A percentile compares a stretch with the other conserved stretches of the same genome.
phyloP scores from a whole-genome alignment of 2,888 invertebrate species.

The Scaptomyza parva region DNA sequence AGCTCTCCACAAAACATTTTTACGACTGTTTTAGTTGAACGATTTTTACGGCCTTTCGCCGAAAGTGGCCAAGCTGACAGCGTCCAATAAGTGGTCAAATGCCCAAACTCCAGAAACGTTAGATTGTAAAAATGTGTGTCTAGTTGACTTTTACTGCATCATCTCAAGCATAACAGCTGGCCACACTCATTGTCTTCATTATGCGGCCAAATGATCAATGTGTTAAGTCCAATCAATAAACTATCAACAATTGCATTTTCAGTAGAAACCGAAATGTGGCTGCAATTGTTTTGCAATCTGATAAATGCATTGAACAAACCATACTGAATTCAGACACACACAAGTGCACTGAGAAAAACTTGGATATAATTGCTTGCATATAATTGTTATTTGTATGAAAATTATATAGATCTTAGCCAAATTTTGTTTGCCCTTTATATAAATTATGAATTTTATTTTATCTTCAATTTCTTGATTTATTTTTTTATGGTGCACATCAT shows the following conservation, averaged over 20 bases:
- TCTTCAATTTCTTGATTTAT: background rate
- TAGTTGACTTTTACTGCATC: constrained; percentile 55
- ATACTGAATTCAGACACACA: background rate
- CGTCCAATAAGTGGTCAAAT: constrained; percentile 28
- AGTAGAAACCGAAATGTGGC: constrained; percentile 6
- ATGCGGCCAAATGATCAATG: constrained; percentile 25
- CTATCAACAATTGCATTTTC: constrained; percentile 18
- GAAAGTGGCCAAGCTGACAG: constrained; percentile 53
- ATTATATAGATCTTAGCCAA: background rate
- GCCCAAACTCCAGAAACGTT: constrained; percentile 20
- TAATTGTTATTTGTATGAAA: background rate
- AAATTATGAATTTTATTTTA: background rate
- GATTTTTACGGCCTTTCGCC: constrained; percentile 74
- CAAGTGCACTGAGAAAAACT: background rate
- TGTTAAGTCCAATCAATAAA: constrained; percentile 1
- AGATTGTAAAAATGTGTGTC: constrained; percentile 40
- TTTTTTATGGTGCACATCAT: background rate
- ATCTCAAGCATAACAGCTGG: constrained; percentile 51
- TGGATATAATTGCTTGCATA: background rate
- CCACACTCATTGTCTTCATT: constrained; percentile 28
- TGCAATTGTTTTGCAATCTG: constrained; percentile 3
- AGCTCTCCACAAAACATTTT: constrained; percentile 55
- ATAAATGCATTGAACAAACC: background rate
- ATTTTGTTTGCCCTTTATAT: background rate
- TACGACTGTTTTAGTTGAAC: constrained; percentile 73